Evolutionary conservation across 2,888 invertebrate genomes (phyloP).

Genomic region (Choristoneura rosaceana): DNA sequence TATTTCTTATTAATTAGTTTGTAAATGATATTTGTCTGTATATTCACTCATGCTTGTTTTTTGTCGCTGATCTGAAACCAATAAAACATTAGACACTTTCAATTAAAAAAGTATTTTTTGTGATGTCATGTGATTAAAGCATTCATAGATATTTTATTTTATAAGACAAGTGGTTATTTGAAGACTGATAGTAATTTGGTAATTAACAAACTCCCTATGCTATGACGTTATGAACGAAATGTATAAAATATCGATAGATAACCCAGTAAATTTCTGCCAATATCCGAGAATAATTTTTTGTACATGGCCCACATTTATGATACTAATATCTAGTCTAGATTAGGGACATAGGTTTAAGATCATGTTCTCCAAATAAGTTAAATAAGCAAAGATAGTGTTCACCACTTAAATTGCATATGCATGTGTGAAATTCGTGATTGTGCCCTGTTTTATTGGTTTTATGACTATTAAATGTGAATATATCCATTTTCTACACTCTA

Average conservation of each 20-base stretch:
- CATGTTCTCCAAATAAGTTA: constrained; percentile 39
- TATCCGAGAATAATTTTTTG: constrained; percentile 22
- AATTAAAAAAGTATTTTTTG: constrained; percentile 34
- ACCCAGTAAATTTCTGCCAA: constrained; percentile 26
- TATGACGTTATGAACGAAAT: constrained; percentile 27
- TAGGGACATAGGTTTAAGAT: constrained; percentile 42
- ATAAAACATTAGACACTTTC: constrained; percentile 62
- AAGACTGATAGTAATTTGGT: constrained; percentile 44
- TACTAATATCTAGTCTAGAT: constrained; percentile 45
- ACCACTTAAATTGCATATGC: constrained; percentile 37
- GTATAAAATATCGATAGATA: constrained; percentile 20
- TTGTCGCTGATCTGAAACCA: constrained; percentile 72
- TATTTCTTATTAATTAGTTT: constrained; percentile 86
- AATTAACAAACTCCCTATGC: constrained; percentile 32
- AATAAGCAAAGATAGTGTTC: constrained; percentile 26
- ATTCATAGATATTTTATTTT: constrained; percentile 37
- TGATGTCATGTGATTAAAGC: constrained; percentile 20
- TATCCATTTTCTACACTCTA: constrained; percentile 83
- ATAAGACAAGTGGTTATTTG: constrained; percentile 41
- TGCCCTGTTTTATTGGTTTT: constrained; percentile 78
- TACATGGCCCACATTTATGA: constrained; percentile 34
- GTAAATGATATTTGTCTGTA: constrained; percentile 81
- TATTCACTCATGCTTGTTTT: constrained; percentile 68
- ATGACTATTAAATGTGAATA: constrained; percentile 58
- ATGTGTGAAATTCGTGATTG: constrained; percentile 42